Evolutionary conservation across 2,113 vertebrate genomes (phyloP), one percentile per base, ranked within the genome.

Genomic region (Castor canadensis): DNA sequence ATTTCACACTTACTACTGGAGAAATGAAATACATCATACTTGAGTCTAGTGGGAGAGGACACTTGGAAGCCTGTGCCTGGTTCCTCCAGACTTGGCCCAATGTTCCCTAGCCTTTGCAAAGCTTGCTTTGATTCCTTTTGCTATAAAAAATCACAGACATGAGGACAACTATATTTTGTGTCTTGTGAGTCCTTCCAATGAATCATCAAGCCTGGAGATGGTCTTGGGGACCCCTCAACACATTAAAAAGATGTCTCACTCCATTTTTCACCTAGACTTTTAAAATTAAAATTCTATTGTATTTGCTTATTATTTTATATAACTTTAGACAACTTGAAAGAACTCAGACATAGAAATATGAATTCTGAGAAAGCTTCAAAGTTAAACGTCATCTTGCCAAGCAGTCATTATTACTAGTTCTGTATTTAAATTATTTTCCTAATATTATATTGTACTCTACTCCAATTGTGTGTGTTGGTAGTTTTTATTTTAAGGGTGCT

Each of bases 361-460:
- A 67, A 49, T 94, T 92, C 56, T 76, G 58, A 62, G 12, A 26
- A 76, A 85, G 24, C 9, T n/a, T 71, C 13, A 7, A 4, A 40
- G 47, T 56, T 71, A 35, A 56, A 5, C 75, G 6, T 72, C 22
- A 56, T 69, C 40, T 71, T 89, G 6, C 43, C 92, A 94, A 82
- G 72, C 81, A 81, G 19, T 22, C 66, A 62, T 8, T 12, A 60
- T 4, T 54, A 20, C 79, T n/a, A n/a, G 54, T 88, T 83, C 24
- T 81, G 15, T 60, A 73, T 73, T 93, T 94, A 91, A 96, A 83
- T 69, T 47, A 47, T 73, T 89, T 75, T 13, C 69, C 73, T 96
- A 69, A 35, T 3, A 40, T 7, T 24, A 15, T 56, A 9, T 11
- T 52, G 8, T 49, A 26, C 19, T 49, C 62, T 84, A 11, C 9